These are phyloP conservation scores for Martes martes DNA, from an alignment of 2,113 vertebrate genomes.

Conservation along the genomic window DNA sequence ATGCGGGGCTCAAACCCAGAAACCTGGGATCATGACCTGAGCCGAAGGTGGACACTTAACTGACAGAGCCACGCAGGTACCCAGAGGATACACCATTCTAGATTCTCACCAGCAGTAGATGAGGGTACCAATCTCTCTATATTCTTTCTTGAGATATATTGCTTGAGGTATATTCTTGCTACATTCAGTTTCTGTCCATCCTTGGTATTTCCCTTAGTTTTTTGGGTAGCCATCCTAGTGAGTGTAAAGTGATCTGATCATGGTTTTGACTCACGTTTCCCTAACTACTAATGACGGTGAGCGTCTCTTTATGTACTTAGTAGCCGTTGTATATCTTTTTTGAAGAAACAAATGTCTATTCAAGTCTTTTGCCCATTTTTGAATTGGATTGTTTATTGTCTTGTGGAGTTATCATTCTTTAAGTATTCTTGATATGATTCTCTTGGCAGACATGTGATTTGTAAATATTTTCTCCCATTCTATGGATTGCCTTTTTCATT, in stretches of 20 bases:
- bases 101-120: background rate
- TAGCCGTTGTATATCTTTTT: background rate
- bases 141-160: background rate
- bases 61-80: background rate
- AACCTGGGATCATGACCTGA: background rate
- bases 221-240: background rate
- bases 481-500: conserved; percentile 14
- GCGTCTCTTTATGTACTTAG: background rate
- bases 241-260: background rate
- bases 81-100: background rate
- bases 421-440: conserved; percentile 19
- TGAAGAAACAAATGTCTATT: background rate
- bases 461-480: conserved; percentile 26
- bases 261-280: conserved; percentile 30
- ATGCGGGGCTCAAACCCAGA: background rate
- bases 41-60: too few species aligned
- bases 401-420: conserved; percentile 17
- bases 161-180: background rate
- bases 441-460: background rate
- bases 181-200: background rate
- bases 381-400: background rate
- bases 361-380: conserved; percentile 16
- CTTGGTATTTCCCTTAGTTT: background rate
- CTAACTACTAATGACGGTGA: background rate
- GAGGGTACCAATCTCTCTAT: background rate